These are phyloP conservation scores for Aulostomus chinensis DNA, from an alignment of 2,797 vertebrate genomes.

Conservation along the genomic window DNA sequence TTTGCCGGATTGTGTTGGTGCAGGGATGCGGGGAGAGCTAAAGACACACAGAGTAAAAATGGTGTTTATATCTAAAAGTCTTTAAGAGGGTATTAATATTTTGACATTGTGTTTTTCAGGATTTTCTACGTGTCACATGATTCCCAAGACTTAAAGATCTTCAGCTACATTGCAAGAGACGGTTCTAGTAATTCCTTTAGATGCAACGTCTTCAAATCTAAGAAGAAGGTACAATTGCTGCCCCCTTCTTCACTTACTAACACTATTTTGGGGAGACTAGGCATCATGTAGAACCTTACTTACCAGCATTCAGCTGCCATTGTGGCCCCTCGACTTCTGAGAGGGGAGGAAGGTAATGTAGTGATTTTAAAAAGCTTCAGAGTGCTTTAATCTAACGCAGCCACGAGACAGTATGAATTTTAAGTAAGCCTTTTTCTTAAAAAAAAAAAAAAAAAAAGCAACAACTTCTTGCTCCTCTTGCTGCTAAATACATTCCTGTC, in stretches of 20 bases:
- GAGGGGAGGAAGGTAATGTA: neutral
- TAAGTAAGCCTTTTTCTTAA: neutral
- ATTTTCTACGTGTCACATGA: conserved; percentile 91
- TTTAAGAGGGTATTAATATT: no score
- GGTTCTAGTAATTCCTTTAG: conserved; percentile 85
- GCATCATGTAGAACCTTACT: no score
- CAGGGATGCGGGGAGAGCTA: no score
- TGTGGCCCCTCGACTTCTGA: neutral
- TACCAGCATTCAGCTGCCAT: no score
- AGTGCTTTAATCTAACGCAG: neutral
- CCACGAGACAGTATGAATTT: neutral
- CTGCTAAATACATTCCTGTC: no score
- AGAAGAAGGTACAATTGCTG: conserved; percentile 85
- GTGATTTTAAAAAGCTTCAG: neutral
- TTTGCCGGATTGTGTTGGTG: no score
- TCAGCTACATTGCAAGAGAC: conserved; percentile 88
- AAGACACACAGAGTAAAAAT: no score
- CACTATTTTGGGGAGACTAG: no score
- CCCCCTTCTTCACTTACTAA: neutral
- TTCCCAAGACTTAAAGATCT: conserved; percentile 89
- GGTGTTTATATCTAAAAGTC: no score
- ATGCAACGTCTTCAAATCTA: conserved; percentile 90
- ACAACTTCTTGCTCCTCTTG: no score
- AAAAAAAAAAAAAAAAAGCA: no score
- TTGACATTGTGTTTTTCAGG: conserved; percentile 61